phyloP scores from a whole-genome alignment of 2,797 vertebrate species.

The Halcyon leucocephala region DNA sequence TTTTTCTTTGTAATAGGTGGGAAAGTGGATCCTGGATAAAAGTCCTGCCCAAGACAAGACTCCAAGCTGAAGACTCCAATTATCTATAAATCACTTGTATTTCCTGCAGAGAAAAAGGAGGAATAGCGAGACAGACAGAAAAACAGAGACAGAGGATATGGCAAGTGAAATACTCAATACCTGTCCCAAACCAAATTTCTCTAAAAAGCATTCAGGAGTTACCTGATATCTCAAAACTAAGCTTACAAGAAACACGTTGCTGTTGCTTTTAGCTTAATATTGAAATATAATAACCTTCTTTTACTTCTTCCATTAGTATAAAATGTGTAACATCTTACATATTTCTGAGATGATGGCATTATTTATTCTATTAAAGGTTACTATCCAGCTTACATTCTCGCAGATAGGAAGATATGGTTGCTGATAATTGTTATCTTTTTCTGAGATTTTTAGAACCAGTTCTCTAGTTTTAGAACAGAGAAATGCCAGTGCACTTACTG shows the following conservation, averaged over 20 bases:
- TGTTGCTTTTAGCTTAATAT: background rate
- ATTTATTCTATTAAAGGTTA: background rate
- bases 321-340: background rate
- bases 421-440: background rate
- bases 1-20: conserved; percentile 84
- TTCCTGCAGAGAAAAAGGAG: conserved; percentile 73
- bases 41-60: conserved; percentile 79
- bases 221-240: background rate
- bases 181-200: conserved; percentile 45
- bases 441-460: background rate
- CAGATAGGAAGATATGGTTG: background rate
- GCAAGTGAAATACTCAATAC: conserved; percentile 69
- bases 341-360: background rate
- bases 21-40: conserved; percentile 86
- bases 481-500: background rate
- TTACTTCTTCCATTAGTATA: background rate
- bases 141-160: conserved; percentile 45
- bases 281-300: background rate
- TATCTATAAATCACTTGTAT: conserved; percentile 90
- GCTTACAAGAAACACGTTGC: background rate
- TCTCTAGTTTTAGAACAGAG: background rate
- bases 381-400: background rate
- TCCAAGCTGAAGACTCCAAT: conserved; percentile 84
- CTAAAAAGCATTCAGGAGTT: conserved; percentile 9
- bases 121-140: conserved; percentile 47